Percentiles rank a stretch among this genome's conserved stretches.
Evolutionary conservation across 2,797 vertebrate species (phyloP).

Genomic region (Ispidina picta): DNA sequence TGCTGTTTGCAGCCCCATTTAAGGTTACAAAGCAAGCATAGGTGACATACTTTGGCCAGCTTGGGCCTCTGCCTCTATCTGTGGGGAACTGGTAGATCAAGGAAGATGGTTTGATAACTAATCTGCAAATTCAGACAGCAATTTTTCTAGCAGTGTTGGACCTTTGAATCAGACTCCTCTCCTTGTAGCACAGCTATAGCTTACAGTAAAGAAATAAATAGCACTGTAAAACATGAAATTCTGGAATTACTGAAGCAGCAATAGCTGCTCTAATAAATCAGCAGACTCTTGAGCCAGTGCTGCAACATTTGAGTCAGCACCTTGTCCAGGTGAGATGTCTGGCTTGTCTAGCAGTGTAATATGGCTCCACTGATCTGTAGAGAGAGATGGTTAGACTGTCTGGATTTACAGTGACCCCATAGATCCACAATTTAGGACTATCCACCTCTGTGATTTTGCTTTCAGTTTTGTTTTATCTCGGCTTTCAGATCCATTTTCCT

Average conservation of each 20-base stretch:
- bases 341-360: background rate
- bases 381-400: background rate
- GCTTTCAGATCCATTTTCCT: background rate
- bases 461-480: background rate
- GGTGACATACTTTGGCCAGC: fast-evolving
- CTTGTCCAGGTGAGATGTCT: background rate
- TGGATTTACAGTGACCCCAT: background rate
- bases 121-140: background rate
- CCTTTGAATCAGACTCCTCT: background rate
- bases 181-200: background rate
- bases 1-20: background rate
- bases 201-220: background rate
- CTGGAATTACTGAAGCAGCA: background rate
- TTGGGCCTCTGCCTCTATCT: fast-evolving
- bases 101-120: background rate
- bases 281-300: background rate
- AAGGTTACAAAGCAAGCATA: background rate
- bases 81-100: background rate
- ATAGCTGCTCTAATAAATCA: background rate
- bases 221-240: background rate
- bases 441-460: background rate
- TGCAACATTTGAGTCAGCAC: background rate
- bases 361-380: background rate
- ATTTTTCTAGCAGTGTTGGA: background rate
- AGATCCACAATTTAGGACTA: background rate